phyloP scores from a whole-genome alignment of 2,113 vertebrate genomes.

The Salvelinus fontinalis region DNA sequence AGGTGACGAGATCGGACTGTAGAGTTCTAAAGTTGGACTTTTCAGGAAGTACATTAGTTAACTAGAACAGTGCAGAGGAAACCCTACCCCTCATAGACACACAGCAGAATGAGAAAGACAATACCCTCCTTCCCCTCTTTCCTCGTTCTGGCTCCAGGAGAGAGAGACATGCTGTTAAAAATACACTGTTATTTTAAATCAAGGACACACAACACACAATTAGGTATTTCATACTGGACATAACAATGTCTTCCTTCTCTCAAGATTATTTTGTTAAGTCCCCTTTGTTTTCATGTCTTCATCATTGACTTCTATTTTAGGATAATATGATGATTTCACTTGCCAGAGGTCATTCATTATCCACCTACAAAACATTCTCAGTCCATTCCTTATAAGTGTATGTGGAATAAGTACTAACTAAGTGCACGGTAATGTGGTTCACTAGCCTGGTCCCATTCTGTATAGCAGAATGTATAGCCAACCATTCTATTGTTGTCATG shows the following conservation, averaged over 20 bases:
- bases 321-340: not conserved
- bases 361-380: not conserved
- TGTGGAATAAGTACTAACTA: too few relatives aligned
- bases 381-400: too few relatives aligned
- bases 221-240: slow-evolving; percentile 3
- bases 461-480: too few relatives aligned
- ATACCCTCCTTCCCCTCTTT: not conserved
- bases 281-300: slow-evolving; percentile 59
- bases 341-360: not conserved
- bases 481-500: too few relatives aligned
- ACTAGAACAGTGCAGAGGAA: slow-evolving; percentile 12
- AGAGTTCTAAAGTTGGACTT: slow-evolving; percentile 18
- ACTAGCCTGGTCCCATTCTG: too few relatives aligned
- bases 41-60: slow-evolving; percentile 14
- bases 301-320: slow-evolving; percentile 56
- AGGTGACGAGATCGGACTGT: not conserved
- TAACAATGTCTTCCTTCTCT: slow-evolving; percentile 52
- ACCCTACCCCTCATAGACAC: slow-evolving; percentile 18
- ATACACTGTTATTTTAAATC: slow-evolving; percentile 15
- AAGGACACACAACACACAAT: slow-evolving; percentile 6
- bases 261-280: slow-evolving; percentile 53
- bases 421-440: too few relatives aligned
- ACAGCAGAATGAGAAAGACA: slow-evolving; percentile 15
- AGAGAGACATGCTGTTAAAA: slow-evolving; percentile 11
- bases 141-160: not conserved